Evolutionary conservation across 2,888 invertebrate species (phyloP), one percentile per base, ranked within the genome.

Genomic region (Cataglyphis altisquamis): DNA sequence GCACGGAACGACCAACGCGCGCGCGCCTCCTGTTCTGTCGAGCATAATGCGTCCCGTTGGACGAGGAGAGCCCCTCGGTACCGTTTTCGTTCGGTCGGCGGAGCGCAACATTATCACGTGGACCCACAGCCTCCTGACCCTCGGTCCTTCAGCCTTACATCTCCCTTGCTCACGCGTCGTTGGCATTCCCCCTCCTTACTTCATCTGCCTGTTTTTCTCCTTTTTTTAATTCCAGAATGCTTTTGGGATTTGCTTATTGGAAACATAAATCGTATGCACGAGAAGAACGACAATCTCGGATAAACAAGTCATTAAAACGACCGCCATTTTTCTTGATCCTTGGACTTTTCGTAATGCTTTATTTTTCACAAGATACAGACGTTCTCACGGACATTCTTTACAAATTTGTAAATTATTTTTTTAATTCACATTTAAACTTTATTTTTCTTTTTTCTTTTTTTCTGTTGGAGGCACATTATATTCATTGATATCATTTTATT

Each of bases 31-130:
- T 60, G 86, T 86, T 83, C 82, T 62, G 73, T 85, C 87, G 72
- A 63, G 86, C 86, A 90, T 90, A 90, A 90, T 90, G 84, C 91
- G 87, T 84, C 83, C 84, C 85, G 88, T 83, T 85, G 70, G 64
- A 36, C 70, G 85, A 75, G 75, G 82, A 78, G 57, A 72, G 60
- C 87, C 84, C 84, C 62, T 78, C 55, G 75, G 81, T 85, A 84
- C 75, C 85, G 86, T 87, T 90, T 88, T 90, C 88, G 88, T 90
- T 83, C 85, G 90, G 88, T 90, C 80, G 83, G 82, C 41, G 84
- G 85, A 91, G 89, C 90, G 88, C 89, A 85, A 88, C 90, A 86
- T 91, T 90, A 91, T 90, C 90, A 84, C 82, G 75, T 84, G 86
- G 84, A 86, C 86, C 88, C 90, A 82, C 87, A 75, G 78, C 77